Evolutionary conservation across 2,888 invertebrate genomes (phyloP), one percentile per base, ranked within the genome.

Genomic region (Lottia scabra): DNA sequence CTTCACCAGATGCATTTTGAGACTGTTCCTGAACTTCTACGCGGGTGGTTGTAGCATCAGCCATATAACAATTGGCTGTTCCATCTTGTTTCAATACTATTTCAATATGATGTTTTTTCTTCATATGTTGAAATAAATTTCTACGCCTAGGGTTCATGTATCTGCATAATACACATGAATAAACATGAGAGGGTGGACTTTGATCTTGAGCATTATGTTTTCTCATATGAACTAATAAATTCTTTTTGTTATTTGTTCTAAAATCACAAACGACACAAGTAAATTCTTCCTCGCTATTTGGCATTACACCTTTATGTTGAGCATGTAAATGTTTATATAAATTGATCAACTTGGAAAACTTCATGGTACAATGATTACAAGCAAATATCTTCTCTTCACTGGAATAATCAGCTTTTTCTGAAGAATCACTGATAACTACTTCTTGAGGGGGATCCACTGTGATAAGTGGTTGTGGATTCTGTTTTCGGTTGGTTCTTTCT

Each of bases 291-390:
- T 72, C 74, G 0, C 77, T 73, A 4, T 81, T 72, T 1, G 83
- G 83, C 81, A 85, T 84, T 45, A 85, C 80, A 63, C 79, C 76
- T 26, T 80, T 80, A 68, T 88, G 88, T 73, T 88, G 88, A 1
- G 84, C 81, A 74, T 86, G 83, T 45, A 88, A 72, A 73, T 88
- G 88, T 72, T 88, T 88, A 77, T 87, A 88, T 45, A 88, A 79
- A 75, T 87, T 87, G n/a, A 88, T 82, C 67, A 87, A 74, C 71
- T 87, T 88, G 12, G 86, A 77, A 80, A 88, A 88, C 70, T 84
- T 88, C 88, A 88, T 88, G 13, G 85, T 83, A 72, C 88, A 88
- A 77, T 87, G 85, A 72, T 85, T 87, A 71, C 88, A 88, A 5
- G 86, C 85, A 80, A 88, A 88, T n/a, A 86, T 83, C 74, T 88